These are phyloP conservation scores for Rhinogobio ventralis DNA, from an alignment of 2,797 vertebrate species.

Conservation along the genomic window DNA sequence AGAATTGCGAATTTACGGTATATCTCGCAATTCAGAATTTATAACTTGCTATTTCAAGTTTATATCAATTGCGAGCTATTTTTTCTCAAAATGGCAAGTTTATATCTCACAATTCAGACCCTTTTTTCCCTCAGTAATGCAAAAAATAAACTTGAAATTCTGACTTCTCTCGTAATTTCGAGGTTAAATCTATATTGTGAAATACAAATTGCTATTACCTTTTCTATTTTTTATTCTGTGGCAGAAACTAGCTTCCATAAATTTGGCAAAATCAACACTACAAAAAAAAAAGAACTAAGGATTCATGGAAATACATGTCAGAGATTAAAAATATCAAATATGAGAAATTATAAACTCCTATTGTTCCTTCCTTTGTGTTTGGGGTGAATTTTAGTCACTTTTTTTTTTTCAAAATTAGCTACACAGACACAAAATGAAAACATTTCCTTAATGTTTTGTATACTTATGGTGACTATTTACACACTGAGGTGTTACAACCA, in stretches of 20 bases:
- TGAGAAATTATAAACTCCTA: background rate
- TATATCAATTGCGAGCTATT: too few relatives aligned
- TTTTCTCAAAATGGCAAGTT: background rate
- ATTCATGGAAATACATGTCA: background rate
- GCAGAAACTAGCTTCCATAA: background rate
- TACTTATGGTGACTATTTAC: background rate
- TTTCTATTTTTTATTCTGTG: background rate
- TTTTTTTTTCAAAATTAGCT: background rate
- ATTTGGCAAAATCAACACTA: background rate
- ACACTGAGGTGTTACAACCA: background rate
- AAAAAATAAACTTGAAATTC: background rate
- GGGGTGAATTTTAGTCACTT: background rate
- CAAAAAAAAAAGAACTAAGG: background rate
- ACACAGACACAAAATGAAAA: background rate
- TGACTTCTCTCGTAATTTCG: background rate
- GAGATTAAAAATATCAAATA: background rate
- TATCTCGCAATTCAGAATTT: background rate
- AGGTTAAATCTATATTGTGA: background rate
- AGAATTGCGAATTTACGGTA: too few relatives aligned
- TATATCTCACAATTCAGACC: background rate
- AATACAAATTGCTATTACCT: background rate
- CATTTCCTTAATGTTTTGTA: background rate
- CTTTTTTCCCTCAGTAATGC: background rate
- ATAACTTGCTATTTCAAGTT: background rate
- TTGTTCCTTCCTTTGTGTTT: background rate